phyloP scores from a whole-genome alignment of 2,113 vertebrate species.

The Guaruba guarouba region DNA sequence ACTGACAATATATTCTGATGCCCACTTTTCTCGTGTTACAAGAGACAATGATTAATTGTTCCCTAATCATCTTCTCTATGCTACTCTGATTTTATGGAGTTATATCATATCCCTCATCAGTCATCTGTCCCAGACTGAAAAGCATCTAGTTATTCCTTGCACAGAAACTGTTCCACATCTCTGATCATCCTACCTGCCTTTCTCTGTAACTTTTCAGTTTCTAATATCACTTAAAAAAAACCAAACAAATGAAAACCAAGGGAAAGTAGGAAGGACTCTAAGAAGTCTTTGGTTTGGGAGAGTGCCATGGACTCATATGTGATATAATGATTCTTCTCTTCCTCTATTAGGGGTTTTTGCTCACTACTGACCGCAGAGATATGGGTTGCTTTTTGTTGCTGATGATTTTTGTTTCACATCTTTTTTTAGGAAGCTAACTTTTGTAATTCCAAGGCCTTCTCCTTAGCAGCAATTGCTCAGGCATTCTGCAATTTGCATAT shows the following conservation, averaged over 20 bases:
- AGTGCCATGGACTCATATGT: not conserved
- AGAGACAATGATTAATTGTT: constrained; percentile 43
- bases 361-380: not conserved
- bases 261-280: not conserved
- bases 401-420: not conserved
- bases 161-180: not conserved
- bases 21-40: not conserved
- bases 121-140: constrained; percentile 22
- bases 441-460: not conserved
- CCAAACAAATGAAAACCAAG: too few relatives aligned
- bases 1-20: constrained; percentile 32
- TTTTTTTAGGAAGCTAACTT: not conserved
- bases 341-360: not conserved
- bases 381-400: not conserved
- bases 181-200: not conserved
- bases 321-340: not conserved
- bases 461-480: not conserved
- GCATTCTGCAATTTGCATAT: not conserved
- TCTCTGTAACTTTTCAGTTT: not conserved
- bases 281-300: not conserved
- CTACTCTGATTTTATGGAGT: constrained; percentile 44
- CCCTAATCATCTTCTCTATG: constrained; percentile 24
- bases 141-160: constrained; percentile 2
- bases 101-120: constrained; percentile 19
- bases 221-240: not conserved